Base-by-base conservation (phyloP, 2,113 vertebrate species). In the Myotis yumanensis region DNA sequence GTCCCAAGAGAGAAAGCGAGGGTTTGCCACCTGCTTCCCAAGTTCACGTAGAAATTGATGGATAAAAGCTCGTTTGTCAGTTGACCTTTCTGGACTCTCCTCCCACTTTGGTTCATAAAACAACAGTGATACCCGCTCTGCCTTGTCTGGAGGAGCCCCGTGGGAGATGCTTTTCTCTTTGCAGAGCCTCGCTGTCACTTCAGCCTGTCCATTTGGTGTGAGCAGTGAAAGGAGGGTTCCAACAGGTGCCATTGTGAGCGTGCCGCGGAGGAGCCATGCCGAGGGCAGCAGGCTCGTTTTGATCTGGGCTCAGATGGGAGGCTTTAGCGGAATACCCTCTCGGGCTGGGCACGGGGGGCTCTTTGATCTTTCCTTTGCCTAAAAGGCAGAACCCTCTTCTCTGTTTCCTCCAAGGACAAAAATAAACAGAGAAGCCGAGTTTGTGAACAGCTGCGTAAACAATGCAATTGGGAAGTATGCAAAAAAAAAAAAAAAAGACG, bases 361-460 rank as follows among this genome's bases (percentile, higher is more conserved):
- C 97, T 97, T 97, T 97, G 97, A 97, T 97, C 96, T 97, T 97
- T 14, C 7, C 89, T 89, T 92, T 23, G 94, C 89, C 93, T 97
- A 97, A 97, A 71, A 96, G 97, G 95, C 96, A 95, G 96, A 86
- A 72, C 90, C 57, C 76, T 91, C 93, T 77, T 91, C 97, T 97
- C 97, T 95, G 91, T 95, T 97, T 97, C 97, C 89, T 97, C 93
- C 94, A 90, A 97, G 95, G 97, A 97, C 97, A 40, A 97, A 97
- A 97, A 97, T 97, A 97, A 97, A 97, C 96, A 97, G 96, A 96
- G 95, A 88, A 79, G 94, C 96, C 16, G 86, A 84, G 92, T 96
- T 97, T 95, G 96, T 17, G 94, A 95, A 91, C 97, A 97, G 97
- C 97, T 97, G 97, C 95, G 91, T 96, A 97, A 97, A 97, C 96